Conservation (phyloP, 2,797 vertebrate genomes). For the Petrocephalus sullivani region DNA sequence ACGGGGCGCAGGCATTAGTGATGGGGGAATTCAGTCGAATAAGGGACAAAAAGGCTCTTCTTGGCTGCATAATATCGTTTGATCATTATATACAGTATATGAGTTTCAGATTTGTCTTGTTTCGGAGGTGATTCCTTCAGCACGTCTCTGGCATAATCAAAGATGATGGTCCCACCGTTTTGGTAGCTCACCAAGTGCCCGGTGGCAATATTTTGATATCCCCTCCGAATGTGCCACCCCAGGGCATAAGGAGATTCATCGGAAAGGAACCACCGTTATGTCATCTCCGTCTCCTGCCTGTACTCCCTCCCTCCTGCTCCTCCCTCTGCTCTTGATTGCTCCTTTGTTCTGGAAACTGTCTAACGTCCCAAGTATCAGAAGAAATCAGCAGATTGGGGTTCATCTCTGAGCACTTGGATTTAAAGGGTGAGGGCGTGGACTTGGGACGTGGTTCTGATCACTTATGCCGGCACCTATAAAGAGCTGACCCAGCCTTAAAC, state of each 20-base stretch:
- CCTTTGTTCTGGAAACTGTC: conserved; percentile 35
- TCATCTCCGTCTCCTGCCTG: conserved; percentile 52
- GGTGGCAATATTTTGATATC: conserved; percentile 64
- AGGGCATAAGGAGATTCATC: conserved; percentile 61
- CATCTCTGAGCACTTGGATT: conserved; percentile 42
- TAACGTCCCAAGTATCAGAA: conserved; percentile 52
- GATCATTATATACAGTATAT: conserved; percentile 24
- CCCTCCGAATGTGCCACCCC: conserved; percentile 53
- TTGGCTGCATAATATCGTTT: not conserved
- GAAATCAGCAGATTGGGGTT: conserved; percentile 49
- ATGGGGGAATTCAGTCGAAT: not conserved
- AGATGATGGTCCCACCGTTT: conserved; percentile 69
- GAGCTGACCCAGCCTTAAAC: conserved; percentile 16
- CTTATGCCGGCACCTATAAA: not conserved
- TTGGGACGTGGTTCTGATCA: conserved; percentile 31
- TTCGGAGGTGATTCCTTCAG: conserved; percentile 65
- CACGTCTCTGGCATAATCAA: conserved; percentile 60
- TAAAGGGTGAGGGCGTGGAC: conserved; percentile 38
- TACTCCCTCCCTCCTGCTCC: conserved; percentile 2
- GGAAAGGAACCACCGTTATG: conserved; percentile 61
- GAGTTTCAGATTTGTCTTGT: conserved; percentile 66
- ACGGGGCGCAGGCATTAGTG: not conserved
- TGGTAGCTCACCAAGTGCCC: conserved; percentile 67
- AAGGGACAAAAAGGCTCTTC: not conserved
- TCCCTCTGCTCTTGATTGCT: not conserved